Evolutionary conservation across 2,888 invertebrate species (phyloP).

Genomic region (Acanthoscelides obtectus): DNA sequence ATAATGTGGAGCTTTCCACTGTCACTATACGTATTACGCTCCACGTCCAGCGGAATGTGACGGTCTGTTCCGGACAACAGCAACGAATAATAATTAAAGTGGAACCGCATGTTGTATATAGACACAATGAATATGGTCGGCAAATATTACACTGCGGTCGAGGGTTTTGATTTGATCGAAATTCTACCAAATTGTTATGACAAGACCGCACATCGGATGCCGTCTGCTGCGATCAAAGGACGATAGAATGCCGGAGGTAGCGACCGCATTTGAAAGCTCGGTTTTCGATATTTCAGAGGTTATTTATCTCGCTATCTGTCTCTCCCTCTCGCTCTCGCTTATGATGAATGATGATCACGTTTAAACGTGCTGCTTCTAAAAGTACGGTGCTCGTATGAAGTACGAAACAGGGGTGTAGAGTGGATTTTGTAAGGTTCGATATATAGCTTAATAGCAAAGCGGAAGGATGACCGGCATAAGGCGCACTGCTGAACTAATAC

Average conservation of each 20-base stretch:
- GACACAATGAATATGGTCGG: neutral
- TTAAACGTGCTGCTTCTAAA: neutral
- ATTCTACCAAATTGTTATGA: neutral
- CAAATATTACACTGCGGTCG: neutral
- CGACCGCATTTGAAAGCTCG: neutral
- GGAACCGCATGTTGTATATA: neutral
- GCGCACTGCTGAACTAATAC: no score
- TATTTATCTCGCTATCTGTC: no score
- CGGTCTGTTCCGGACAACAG: neutral
- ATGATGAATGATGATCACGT: neutral
- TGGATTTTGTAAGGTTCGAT: no score
- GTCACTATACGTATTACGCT: neutral
- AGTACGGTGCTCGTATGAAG: neutral
- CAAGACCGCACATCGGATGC: neutral
- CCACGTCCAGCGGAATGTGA: neutral
- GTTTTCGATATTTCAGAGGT: neutral
- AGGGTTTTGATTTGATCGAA: neutral
- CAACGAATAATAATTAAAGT: neutral
- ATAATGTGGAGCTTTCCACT: neutral
- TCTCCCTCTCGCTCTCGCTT: no score
- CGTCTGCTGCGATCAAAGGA: neutral
- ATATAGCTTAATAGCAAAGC: no score
- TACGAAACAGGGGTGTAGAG: neutral
- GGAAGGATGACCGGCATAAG: no score
- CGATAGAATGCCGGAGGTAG: neutral